phyloP scores from a whole-genome alignment of 2,888 invertebrate species.

The Pinctada fucata region DNA sequence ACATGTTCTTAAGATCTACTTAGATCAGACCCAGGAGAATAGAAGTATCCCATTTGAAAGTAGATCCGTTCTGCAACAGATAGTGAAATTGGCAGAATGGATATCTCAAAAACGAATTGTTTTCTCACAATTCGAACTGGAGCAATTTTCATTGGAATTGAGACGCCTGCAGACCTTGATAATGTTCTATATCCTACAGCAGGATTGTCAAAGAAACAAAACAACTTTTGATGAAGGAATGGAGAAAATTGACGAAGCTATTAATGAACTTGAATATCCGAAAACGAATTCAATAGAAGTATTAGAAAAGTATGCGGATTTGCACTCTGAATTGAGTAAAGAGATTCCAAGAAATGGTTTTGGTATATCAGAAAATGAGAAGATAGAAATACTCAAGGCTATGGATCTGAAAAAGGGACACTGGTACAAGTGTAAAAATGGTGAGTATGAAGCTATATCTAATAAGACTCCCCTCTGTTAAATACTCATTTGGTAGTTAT shows the following conservation, averaged over 20 bases:
- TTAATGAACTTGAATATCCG: not conserved
- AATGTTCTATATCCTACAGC: not conserved
- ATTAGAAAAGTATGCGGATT: too few relatives aligned
- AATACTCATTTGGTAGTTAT: too few relatives aligned
- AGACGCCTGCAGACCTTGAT: not conserved
- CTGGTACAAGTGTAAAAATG: conserved; percentile 39
- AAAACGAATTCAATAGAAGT: conserved; percentile 51
- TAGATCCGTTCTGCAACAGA: not conserved
- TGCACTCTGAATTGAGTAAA: too few relatives aligned
- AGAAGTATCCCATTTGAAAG: too few relatives aligned
- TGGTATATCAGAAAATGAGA: conserved; percentile 28
- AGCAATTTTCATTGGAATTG: conserved; percentile 4
- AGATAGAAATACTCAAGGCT: conserved; percentile 19
- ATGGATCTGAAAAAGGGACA: conserved; percentile 32
- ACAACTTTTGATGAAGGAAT: too few relatives aligned
- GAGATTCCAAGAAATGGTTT: conserved; percentile 2
- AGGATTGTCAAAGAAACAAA: too few relatives aligned
- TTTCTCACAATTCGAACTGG: conserved; percentile 1
- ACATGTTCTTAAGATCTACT: not conserved
- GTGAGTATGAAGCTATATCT: too few relatives aligned
- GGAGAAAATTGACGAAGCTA: not conserved
- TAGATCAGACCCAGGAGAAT: too few relatives aligned
- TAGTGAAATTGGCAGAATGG: not conserved
- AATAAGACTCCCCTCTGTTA: too few relatives aligned
- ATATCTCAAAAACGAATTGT: not conserved